Base-by-base conservation (phyloP, 2,888 invertebrate genomes). In the Megamerina dolium region DNA sequence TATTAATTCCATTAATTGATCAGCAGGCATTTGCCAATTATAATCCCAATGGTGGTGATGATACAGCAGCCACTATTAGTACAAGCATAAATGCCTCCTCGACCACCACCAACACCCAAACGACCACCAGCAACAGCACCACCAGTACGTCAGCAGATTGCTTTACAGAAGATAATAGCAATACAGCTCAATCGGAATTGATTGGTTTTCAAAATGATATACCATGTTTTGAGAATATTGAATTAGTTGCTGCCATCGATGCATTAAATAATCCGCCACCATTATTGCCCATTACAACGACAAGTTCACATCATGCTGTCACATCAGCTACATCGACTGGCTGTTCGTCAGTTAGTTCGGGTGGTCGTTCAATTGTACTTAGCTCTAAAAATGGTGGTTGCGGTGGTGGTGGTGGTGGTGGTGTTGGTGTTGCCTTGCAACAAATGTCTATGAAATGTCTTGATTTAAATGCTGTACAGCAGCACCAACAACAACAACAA, bases 201-300 rank as follows among this genome's bases (percentile, higher is more conserved):
- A 65, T 65, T 35, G 65, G 61, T 16, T 65, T 66, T 37, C 65
- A 65, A 44, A 65, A 65, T 45, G 61, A 65, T 46, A 66, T 65
- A 53, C 65, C 65, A 8, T 65, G 65, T 26, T 65, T 65, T 46
- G 63, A 66, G 42, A 65, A 59, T 12, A 65, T 65, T 9, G 64
- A 57, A 9, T 35, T 55, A 39, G 37, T n/a, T n/a, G 37, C 44
- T 34, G 36, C 23, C 13, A 17, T 20, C 34, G 29, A 31, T 30
- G 46, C 43, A 2, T 10, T 36, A 4, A 13, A 19, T n/a, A n/a
- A 17, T 1, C 2, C n/a, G 4, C 18, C 32, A 13, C n/a, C 9
- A 10, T 35, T 38, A 9, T 2, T n/a, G n/a, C n/a, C n/a, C n/a
- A n/a, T n/a, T n/a, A n/a, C n/a, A n/a, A n/a, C n/a, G n/a, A n/a